A percentile compares a stretch with the other conserved stretches of the same genome.
Evolutionary conservation across 2,797 vertebrate species (phyloP).

Genomic region (Sebastes taczanowskii): DNA sequence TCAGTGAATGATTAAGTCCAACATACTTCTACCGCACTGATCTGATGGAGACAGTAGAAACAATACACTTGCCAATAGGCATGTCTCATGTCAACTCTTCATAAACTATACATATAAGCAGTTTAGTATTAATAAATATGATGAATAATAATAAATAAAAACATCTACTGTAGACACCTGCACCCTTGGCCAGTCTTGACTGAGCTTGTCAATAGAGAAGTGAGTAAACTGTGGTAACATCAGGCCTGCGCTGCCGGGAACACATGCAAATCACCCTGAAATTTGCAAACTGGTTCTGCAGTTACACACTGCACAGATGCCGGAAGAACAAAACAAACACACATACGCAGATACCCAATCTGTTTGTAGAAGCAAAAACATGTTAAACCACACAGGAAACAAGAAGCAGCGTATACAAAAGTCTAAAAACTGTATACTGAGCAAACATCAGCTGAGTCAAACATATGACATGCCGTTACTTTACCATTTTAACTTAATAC

Average conservation of each 20-base stretch:
- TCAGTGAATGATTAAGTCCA: neutral
- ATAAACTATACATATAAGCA: neutral
- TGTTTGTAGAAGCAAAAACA: constrained; percentile 25
- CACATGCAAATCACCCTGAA: constrained; percentile 74
- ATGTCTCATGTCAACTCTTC: neutral
- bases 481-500: neutral
- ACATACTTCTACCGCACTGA: neutral
- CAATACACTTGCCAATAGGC: neutral
- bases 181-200: neutral
- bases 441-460: neutral
- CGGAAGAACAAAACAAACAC: constrained; percentile 35
- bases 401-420: neutral
- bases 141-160: neutral
- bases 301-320: constrained; percentile 47
- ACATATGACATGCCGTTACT: neutral
- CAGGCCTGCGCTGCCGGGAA: constrained; percentile 35
- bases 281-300: constrained; percentile 74
- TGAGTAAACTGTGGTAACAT: constrained; percentile 22
- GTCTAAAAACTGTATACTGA: neutral
- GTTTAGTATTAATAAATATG: neutral
- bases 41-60: neutral
- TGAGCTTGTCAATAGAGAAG: constrained; percentile 30
- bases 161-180: neutral
- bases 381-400: constrained; percentile 72
- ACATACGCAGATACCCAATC: neutral